Base-by-base conservation (phyloP, 2,113 vertebrate genomes). In the Notiomystis cincta region DNA sequence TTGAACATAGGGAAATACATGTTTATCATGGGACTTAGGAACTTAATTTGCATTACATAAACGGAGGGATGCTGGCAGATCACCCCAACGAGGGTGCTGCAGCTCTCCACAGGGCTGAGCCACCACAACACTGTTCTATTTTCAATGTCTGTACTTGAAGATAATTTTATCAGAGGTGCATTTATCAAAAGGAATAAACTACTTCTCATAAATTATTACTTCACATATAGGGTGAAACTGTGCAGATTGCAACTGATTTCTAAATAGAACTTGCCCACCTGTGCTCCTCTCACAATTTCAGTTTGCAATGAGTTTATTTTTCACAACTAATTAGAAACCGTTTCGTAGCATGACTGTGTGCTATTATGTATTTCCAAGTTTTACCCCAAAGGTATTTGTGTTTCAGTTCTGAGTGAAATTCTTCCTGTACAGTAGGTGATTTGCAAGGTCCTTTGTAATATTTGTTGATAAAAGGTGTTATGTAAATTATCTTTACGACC, bases 391-490 rank as follows among this genome's bases (percentile, higher is more conserved):
- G 79, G 31, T 89, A 73, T 96, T 90, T 88, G 50, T 22, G 35
- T 88, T 92, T 93, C 75, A 86, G 54, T 93, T 86, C 75, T 77
- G 64, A 94, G 87, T 70, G 64, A 93, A 93, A 60, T 88, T 83
- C 22, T 66, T 90, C 35, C 42, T 56, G 9, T 86, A 86, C 51
- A 77, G 51, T 60, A 71, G 71, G 38, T 94, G 67, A 88, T 83
- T 94, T 94, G 88, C 64, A 93, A 85, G 44, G 85, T 71, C 60
- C 71, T 95, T 96, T 96, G 58, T 83, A 89, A 88, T 96, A 93
- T 73, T 93, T 91, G 61, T 58, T 72, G 93, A 88, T 94, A 90
- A 92, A 96, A 95, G 82, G 54, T 88, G 44, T 35, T 77, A 15
- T 86, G 82, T 95, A 92, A 88, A 95, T 96, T 90, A 86, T 80